These are phyloP conservation scores for Syngnathus scovelli DNA, from an alignment of 2,113 vertebrate genomes.

Conservation along the genomic window DNA sequence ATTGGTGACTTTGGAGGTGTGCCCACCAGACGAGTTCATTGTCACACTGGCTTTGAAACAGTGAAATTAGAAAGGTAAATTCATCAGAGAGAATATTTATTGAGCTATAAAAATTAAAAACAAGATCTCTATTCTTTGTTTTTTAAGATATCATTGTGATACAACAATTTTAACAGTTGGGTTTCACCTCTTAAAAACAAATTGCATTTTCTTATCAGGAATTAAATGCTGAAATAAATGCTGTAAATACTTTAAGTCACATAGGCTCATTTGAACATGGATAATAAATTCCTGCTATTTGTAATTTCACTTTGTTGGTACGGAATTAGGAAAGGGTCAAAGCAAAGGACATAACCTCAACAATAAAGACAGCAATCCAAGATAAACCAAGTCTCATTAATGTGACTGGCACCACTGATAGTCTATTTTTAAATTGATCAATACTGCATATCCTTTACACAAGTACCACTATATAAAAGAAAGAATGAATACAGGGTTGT, in stretches of 20 bases:
- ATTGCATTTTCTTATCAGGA: no score
- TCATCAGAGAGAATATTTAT: constrained; percentile 66
- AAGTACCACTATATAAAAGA: background rate
- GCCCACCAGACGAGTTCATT: constrained; percentile 81
- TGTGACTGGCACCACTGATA: background rate
- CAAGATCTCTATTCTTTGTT: background rate
- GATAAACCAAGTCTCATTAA: background rate
- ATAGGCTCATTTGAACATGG: no score
- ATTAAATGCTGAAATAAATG: no score
- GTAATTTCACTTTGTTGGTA: no score
- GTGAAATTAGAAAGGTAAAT: constrained; percentile 78
- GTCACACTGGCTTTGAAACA: constrained; percentile 87
- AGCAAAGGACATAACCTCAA: no score
- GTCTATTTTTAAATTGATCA: background rate
- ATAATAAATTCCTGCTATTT: no score
- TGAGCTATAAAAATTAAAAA: constrained; percentile 10
- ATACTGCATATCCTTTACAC: background rate
- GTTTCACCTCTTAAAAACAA: no score
- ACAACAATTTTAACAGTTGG: no score
- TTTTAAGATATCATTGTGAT: background rate
- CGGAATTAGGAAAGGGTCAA: no score
- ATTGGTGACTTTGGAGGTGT: constrained; percentile 80
- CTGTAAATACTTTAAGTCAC: no score
- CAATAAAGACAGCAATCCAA: background rate
- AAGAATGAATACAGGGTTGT: background rate